Base-by-base conservation (phyloP, 2,888 invertebrate species). In the Dasypogon diadema region DNA sequence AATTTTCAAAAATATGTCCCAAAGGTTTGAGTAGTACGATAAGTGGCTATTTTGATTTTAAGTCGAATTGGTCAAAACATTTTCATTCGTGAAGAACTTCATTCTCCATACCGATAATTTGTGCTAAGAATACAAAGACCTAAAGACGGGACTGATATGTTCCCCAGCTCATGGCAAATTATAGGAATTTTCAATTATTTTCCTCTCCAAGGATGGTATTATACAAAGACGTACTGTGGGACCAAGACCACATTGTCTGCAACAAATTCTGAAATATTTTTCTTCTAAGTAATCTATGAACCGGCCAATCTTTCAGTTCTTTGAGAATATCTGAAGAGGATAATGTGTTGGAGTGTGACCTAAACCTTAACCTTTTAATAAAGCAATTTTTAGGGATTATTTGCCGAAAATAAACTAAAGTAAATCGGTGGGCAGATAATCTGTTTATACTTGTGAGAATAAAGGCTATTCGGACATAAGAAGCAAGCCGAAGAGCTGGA, bases 401-500 rank as follows among this genome's bases (percentile, higher is more conserved):
- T 63, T 60, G 26, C 22, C 30, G 46, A 51, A 63, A 60, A 60
- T 63, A 68, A 51, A 74, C 34, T 48, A 77, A 79, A 80, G 81
- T 83, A 85, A 85, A 83, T 84, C 84, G 83, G 84, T 82, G 85
- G 85, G 86, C 85, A 84, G 85, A 85, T 85, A 85, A 86, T 86
- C 86, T 86, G 83, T 85, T 86, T 86, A 86, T 84, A 78, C 77
- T 78, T 78, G 77, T 79, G 79, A 79, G 79, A 79, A 79, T 72
- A 77, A 77, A 78, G 76, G 68, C 30, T 26, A 75, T 24, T 34
- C 21, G 72, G 70, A 22, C 70, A 54, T 18, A 30, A 70, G 72
- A 75, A 37, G 73, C 77, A 75, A 75, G 14, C 76, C 60, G 30
- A 48, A 60, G 70, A 63, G n/a, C n/a, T 51, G 46, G 56, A 75